Conservation (phyloP, 2,113 vertebrate species). For the Ceratotherium simum region DNA sequence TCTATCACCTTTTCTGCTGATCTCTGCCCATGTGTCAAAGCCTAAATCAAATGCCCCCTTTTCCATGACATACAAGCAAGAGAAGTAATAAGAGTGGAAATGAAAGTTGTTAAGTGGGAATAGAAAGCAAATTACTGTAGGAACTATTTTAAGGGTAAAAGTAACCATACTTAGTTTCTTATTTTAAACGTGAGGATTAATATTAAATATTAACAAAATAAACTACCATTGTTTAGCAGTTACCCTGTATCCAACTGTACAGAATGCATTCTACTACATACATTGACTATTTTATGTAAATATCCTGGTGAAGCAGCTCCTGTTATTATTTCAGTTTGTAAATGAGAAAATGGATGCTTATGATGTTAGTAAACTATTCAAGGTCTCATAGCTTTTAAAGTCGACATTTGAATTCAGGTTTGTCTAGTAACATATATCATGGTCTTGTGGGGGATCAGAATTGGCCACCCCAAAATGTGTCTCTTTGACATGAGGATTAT, state of each 20-base stretch:
- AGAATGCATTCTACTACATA: not conserved
- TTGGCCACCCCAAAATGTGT: no score
- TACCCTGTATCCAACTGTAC: not conserved
- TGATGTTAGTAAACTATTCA: not conserved
- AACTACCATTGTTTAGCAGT: not conserved
- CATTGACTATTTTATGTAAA: not conserved
- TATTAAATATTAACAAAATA: conserved; percentile 4
- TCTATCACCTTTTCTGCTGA: not conserved
- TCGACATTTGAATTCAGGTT: not conserved
- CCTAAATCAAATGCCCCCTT: not conserved
- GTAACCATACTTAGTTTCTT: not conserved
- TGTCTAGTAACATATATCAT: not conserved
- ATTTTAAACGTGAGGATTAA: not conserved
- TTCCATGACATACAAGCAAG: not conserved
- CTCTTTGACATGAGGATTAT: no score
- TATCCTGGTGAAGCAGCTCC: not conserved
- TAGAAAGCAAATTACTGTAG: not conserved
- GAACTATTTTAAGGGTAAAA: not conserved
- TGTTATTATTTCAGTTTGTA: not conserved
- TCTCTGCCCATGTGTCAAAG: not conserved
- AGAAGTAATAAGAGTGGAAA: not conserved
- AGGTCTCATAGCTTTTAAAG: not conserved
- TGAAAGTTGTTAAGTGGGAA: not conserved
- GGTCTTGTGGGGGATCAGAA: no score
- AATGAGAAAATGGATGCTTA: not conserved